phyloP scores from a whole-genome alignment of 2,888 invertebrate species.

The Cheilosia scutellata region DNA sequence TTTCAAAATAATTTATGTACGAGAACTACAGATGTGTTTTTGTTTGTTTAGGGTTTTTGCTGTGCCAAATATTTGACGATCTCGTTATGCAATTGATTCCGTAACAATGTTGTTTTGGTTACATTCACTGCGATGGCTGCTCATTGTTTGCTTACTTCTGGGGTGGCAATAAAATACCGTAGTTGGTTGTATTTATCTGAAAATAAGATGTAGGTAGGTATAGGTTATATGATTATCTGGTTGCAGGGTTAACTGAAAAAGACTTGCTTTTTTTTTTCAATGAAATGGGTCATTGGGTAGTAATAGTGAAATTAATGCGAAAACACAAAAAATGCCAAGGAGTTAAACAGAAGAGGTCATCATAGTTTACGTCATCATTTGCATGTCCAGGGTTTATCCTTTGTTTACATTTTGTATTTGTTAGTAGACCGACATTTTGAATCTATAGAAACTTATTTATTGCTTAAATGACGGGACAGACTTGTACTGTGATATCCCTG shows the following conservation, averaged over 20 bases:
- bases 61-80: constrained; percentile 10
- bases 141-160: constrained; percentile 18
- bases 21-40: constrained; percentile 18
- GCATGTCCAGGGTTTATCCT: too few species aligned
- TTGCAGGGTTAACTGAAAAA: not conserved
- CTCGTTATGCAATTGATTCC: constrained; percentile 36
- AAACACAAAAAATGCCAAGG: too few species aligned
- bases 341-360: too few species aligned
- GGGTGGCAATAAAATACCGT: not conserved
- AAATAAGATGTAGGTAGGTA: constrained; percentile 16
- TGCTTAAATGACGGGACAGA: too few species aligned
- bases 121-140: constrained; percentile 3
- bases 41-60: constrained; percentile 7
- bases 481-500: too few species aligned
- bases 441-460: too few species aligned
- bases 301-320: too few species aligned
- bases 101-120: constrained; percentile 21
- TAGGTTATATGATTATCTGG: not conserved
- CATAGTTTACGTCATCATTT: too few species aligned
- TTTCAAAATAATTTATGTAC: constrained; percentile 32
- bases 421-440: too few species aligned
- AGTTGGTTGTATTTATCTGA: constrained; percentile 24
- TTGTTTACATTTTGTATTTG: too few species aligned
- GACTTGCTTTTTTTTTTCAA: not conserved
- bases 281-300: too few species aligned